These are phyloP conservation scores for Chelon labrosus DNA, from an alignment of 2,797 vertebrate genomes.

Conservation along the genomic window DNA sequence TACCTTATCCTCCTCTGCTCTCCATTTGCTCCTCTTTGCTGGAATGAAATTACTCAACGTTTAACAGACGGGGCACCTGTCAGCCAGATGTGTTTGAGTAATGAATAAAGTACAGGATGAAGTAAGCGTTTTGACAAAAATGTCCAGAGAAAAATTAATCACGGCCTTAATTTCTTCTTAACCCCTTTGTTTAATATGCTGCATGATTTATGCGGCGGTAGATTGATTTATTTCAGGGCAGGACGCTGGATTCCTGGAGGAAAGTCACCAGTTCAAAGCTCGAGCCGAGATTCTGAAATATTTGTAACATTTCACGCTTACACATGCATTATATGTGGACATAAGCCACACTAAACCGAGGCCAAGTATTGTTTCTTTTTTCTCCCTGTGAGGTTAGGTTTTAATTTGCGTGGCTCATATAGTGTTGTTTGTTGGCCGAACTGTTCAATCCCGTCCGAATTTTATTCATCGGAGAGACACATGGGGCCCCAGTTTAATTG, in stretches of 20 bases:
- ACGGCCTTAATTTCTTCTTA: slow-evolving; percentile 83
- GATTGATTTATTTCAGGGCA: slow-evolving; percentile 68
- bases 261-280: slow-evolving; percentile 41
- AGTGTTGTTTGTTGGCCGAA: slow-evolving; percentile 69
- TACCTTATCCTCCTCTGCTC: slow-evolving; percentile 77
- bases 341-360: slow-evolving; percentile 37
- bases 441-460: slow-evolving; percentile 62
- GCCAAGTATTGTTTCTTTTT: slow-evolving; percentile 36
- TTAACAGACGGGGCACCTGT: slow-evolving; percentile 83
- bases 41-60: slow-evolving; percentile 87
- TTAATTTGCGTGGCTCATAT: slow-evolving; percentile 59
- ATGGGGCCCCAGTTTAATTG: slow-evolving; percentile 75
- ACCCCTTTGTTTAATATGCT: slow-evolving; percentile 78
- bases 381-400: slow-evolving; percentile 36
- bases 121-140: slow-evolving; percentile 92
- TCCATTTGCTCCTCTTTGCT: slow-evolving; percentile 84
- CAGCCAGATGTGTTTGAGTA: slow-evolving; percentile 93
- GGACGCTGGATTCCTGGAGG: slow-evolving; percentile 41
- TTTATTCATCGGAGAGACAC: slow-evolving; percentile 76
- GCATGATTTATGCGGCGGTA: slow-evolving; percentile 75
- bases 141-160: slow-evolving; percentile 91
- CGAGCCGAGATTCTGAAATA: slow-evolving; percentile 43
- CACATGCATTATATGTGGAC: slow-evolving; percentile 49
- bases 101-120: slow-evolving; percentile 90
- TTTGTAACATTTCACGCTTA: slow-evolving; percentile 51